Evolutionary conservation across 2,888 invertebrate species (phyloP), one percentile per base, ranked within the genome.

Genomic region (Uloborus plumipes): DNA sequence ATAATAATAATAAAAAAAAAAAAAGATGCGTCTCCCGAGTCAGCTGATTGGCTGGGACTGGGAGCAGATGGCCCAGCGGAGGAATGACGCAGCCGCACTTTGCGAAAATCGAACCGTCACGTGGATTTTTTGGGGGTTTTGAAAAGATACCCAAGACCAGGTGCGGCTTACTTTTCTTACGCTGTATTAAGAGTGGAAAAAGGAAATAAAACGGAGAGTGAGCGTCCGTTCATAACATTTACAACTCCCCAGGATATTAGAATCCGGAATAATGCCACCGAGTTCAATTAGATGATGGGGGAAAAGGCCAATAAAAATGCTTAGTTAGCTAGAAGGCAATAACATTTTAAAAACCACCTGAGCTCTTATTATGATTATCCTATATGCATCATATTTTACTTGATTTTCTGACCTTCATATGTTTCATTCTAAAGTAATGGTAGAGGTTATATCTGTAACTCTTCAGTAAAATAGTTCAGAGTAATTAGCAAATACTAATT

Each of bases 21-120:
- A 66, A 16, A 66, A 16, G 31, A 49, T 66, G 47, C 18, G 39
- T 61, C 70, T 71, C 65, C 49, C 64, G 70, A 70, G 71, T 77
- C 71, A 71, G 77, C 77, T 77, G 77, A 70, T 70, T 70, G 70
- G 77, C 64, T 76, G 76, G 53, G 47, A 22, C 39, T 53, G 53
- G 39, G 69, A 65, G 77, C 70, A 71, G 70, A 77, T 70, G 77
- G 70, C 50, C 65, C 39, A 71, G 62, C 62, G 50, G 55, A 77
- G 64, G 69, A 69, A 76, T 76, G 76, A 69, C 76, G 76, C 75
- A 61, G 67, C 53, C 61, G 67, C 64, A 73, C 73, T 73, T 62
- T 53, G 73, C 64, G 13, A 61, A 64, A 64, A 64, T 73, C 64
- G 55, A 71, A 66, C 67, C 59, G 47, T 53, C 69, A 69, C 76